Evolutionary conservation across 1,140 invertebrate species (phyloP).

Genomic region (Ceratosolen solmsi): DNA sequence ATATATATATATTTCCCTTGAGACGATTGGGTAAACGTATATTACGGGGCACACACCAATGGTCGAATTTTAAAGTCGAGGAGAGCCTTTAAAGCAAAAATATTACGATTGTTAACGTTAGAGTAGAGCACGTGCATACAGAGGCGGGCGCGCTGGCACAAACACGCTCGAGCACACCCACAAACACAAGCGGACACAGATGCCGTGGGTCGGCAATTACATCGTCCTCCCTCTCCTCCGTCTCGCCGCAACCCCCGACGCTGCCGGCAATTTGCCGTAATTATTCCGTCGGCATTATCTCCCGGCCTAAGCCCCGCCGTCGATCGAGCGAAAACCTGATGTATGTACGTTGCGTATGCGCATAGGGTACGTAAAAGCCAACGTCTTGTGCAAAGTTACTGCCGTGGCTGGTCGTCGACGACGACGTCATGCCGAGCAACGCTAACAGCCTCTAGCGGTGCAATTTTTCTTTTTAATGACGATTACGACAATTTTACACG

Average conservation of each 20-base stretch:
- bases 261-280: slow-evolving; percentile 54
- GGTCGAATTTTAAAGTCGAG: neutral
- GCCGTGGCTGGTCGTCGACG: slow-evolving; percentile 1
- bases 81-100: slow-evolving; percentile 43
- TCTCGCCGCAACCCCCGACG: neutral
- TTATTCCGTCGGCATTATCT: slow-evolving; percentile 64
- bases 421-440: neutral
- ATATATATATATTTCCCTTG: slow-evolving; percentile 35
- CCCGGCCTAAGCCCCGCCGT: slow-evolving; percentile 46
- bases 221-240: neutral
- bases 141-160: neutral
- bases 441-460: neutral
- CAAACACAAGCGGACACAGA: neutral
- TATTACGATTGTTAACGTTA: slow-evolving; percentile 35
- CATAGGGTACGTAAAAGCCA: neutral
- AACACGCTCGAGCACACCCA: too few relatives aligned
- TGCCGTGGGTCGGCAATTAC: slow-evolving; percentile 5
- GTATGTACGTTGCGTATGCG: slow-evolving; percentile 26
- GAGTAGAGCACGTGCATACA: slow-evolving; percentile 1
- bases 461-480: slow-evolving; percentile 29
- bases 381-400: slow-evolving; percentile 21
- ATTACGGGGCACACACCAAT: slow-evolving; percentile 12
- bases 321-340: slow-evolving; percentile 42
- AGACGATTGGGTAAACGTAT: slow-evolving; percentile 44
- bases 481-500: slow-evolving; percentile 3